Percentiles rank a stretch among this genome's conserved stretches.
Conservation (phyloP, 2,113 vertebrate species). For the Myiagra hebetior region DNA sequence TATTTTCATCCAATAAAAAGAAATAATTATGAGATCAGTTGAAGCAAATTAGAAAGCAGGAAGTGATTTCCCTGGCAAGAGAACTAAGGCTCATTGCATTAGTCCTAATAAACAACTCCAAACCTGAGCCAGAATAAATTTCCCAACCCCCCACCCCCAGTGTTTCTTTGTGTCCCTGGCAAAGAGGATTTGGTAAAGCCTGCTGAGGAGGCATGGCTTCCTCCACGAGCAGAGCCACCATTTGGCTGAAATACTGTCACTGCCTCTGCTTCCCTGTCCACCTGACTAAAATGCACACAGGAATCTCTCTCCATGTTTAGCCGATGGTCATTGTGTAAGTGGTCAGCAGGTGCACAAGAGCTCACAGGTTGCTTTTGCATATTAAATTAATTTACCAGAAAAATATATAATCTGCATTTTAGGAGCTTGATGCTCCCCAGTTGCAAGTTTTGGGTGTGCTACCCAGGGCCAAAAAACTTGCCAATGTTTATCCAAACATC, state of each 20-base stretch:
- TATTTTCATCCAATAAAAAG: background rate
- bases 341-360: background rate
- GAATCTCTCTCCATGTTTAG: background rate
- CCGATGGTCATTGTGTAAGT: background rate
- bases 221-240: background rate
- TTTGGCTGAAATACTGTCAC: background rate
- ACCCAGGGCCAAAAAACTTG: background rate
- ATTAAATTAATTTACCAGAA: background rate
- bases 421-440: background rate
- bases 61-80: background rate
- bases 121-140: background rate
- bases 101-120: background rate
- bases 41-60: background rate
- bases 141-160: background rate
- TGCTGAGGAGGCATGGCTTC: background rate
- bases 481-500: background rate
- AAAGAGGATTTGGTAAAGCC: background rate
- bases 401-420: background rate
- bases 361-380: background rate
- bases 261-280: background rate
- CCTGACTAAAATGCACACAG: rapidly evolving
- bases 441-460: background rate
- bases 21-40: background rate
- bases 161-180: background rate
- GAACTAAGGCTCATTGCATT: background rate